Evolutionary conservation across 1,140 invertebrate species (phyloP).

Genomic region (Caenorhabditis briggsae): DNA sequence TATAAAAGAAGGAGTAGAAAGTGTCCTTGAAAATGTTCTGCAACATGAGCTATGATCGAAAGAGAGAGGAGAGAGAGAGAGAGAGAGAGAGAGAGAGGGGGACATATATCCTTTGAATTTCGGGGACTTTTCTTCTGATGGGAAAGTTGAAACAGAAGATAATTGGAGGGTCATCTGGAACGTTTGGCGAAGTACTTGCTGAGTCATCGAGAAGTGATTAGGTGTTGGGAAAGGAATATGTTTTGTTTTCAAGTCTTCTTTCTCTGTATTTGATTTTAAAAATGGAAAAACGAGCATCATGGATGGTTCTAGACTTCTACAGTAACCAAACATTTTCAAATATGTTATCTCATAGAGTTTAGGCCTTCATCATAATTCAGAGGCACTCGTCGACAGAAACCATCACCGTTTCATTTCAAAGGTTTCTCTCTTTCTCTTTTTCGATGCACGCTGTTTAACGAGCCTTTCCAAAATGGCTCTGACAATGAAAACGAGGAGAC

Average conservation of each 20-base stretch:
- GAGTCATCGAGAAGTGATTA: conserved; percentile 46
- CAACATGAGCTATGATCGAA: too few species aligned
- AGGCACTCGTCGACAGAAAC: too few species aligned
- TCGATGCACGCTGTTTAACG: conserved; percentile 18
- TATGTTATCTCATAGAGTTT: too few species aligned
- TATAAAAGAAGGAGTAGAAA: too few species aligned
- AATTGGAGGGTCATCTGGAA: background rate
- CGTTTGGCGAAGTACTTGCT: conserved; percentile 10
- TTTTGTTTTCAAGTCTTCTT: background rate
- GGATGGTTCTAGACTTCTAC: too few species aligned
- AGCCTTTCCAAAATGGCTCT: conserved; percentile 1
- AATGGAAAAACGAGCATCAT: too few species aligned
- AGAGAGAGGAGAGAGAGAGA: too few species aligned
- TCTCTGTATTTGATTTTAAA: background rate
- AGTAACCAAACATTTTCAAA: too few species aligned
- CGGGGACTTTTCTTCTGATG: too few species aligned
- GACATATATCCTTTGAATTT: too few species aligned
- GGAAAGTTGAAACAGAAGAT: background rate
- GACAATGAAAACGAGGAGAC: conserved; percentile 26
- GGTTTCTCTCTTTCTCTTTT: conserved; percentile 18
- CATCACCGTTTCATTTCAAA: background rate
- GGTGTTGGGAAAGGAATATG: background rate
- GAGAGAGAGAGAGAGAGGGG: too few species aligned
- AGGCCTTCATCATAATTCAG: background rate
- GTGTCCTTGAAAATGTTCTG: too few species aligned